Conservation (phyloP, 2,888 invertebrate genomes). For the Hymenopus coronatus region DNA sequence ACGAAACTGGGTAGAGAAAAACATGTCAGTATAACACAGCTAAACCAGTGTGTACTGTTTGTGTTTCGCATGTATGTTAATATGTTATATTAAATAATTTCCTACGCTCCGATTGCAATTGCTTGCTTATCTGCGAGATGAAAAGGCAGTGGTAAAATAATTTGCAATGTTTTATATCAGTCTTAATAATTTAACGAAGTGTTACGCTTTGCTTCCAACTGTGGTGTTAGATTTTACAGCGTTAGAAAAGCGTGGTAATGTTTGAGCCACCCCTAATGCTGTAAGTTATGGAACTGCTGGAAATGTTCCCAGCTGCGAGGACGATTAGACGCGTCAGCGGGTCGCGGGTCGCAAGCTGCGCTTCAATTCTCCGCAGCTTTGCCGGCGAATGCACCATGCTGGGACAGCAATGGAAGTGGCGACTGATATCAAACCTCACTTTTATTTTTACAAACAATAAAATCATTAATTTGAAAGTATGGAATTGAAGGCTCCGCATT, state of each 20-base stretch:
- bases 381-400: not conserved
- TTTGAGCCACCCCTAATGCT: not conserved
- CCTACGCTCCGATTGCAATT: no score
- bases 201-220: no score
- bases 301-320: slow-evolving; percentile 6
- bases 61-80: no score
- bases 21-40: no score
- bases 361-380: slow-evolving; percentile 5
- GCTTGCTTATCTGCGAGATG: no score
- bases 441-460: not conserved
- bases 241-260: not conserved
- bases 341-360: slow-evolving; percentile 17
- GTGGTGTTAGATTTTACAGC: no score
- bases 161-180: no score
- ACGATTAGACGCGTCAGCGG: slow-evolving; percentile 13
- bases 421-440: not conserved
- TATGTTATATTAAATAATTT: no score
- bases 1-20: no score
- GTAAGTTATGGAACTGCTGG: not conserved
- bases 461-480: not conserved
- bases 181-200: no score
- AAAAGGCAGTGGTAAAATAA: no score
- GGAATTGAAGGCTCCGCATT: not conserved
- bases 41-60: no score
- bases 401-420: not conserved